A percentile compares a stretch with the other conserved stretches of the same genome.
Evolutionary conservation across 2,113 vertebrate species (phyloP).

Genomic region (Balaeniceps rex): DNA sequence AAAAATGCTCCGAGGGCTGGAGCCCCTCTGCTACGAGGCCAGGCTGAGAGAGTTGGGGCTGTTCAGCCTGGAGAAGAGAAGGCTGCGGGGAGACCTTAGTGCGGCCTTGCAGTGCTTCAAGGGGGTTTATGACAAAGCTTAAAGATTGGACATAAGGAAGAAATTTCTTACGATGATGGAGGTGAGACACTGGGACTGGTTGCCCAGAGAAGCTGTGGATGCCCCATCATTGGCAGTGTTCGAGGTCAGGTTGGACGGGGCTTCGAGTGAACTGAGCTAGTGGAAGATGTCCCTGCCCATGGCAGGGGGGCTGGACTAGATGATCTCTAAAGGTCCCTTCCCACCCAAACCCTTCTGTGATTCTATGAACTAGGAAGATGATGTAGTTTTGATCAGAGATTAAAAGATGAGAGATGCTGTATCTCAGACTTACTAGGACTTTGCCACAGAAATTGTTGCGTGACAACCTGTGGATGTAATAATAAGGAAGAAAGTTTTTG

Average conservation of each 20-base stretch:
- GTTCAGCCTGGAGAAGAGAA: not conserved
- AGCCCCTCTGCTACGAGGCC: not conserved
- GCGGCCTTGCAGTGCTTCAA: not conserved
- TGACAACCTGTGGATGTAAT: not conserved
- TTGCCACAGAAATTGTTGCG: not conserved
- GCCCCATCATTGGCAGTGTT: not conserved
- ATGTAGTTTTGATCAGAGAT: not conserved
- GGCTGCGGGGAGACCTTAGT: not conserved
- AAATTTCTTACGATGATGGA: not conserved
- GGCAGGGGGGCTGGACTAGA: not conserved
- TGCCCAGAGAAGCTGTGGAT: not conserved
- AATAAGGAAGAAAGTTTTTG: not conserved
- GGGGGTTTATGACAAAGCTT: not conserved
- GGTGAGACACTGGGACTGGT: not conserved
- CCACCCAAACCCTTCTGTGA: not conserved
- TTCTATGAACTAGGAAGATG: not conserved
- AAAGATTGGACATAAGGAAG: not conserved
- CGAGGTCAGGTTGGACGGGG: not conserved
- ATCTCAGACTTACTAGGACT: not conserved
- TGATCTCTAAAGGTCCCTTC: fast-evolving
- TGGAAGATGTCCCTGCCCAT: not conserved
- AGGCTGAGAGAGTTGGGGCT: not conserved
- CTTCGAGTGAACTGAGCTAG: too few species aligned
- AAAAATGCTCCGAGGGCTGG: not conserved
- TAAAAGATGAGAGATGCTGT: not conserved